Conservation (phyloP, 2,113 vertebrate species). For the Hassar affinis region DNA sequence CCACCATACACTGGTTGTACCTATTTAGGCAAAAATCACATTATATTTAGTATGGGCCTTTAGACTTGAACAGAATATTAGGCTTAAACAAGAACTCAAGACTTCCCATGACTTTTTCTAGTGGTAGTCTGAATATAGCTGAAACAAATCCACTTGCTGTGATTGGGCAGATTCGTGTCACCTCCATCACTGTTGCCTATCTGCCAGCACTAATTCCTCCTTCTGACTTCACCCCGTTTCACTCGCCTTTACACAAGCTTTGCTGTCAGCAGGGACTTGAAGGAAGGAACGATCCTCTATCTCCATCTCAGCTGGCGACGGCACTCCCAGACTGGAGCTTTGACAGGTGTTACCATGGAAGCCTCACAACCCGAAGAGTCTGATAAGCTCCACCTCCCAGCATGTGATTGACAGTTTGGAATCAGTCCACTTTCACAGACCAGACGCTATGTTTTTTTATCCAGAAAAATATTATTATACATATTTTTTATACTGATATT, state of each 20-base stretch:
- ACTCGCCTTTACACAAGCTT: constrained; percentile 13
- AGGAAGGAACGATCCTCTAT: constrained; percentile 18
- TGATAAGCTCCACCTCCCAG: constrained; percentile 29
- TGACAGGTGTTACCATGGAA: constrained; percentile 53
- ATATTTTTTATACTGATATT: background rate
- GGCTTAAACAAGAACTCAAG: background rate
- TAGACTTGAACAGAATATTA: background rate
- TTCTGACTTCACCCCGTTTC: constrained; percentile 11
- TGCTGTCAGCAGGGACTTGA: constrained; percentile 30
- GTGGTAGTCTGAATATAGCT: background rate
- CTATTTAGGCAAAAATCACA: background rate
- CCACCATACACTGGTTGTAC: too few species aligned
- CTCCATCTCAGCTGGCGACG: constrained; percentile 28
- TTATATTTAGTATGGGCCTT: background rate
- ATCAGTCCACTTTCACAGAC: constrained; percentile 18
- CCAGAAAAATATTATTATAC: too few species aligned
- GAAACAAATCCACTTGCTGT: constrained; percentile 16
- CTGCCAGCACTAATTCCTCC: background rate
- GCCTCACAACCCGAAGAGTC: constrained; percentile 40
- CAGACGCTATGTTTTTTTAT: background rate
- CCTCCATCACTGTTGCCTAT: constrained; percentile 3
- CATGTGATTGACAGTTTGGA: constrained; percentile 29
- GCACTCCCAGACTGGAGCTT: constrained; percentile 3
- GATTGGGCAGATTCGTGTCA: background rate
- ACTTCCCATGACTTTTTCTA: background rate